A percentile compares a stretch with the other conserved stretches of the same genome.
phyloP scores from a whole-genome alignment of 2,797 vertebrate genomes.

The Liparis tanakae region DNA sequence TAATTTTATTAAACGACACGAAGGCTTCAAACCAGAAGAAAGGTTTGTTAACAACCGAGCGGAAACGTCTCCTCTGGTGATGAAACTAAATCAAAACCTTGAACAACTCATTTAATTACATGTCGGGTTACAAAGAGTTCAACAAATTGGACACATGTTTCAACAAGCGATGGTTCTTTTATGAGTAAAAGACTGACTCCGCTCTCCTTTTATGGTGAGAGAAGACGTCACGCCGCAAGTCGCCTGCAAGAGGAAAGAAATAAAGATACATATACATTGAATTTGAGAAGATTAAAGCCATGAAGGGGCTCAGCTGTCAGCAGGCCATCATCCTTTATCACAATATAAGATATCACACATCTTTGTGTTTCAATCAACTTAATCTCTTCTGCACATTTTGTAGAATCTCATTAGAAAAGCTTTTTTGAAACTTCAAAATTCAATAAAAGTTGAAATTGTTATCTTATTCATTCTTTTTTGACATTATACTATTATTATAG shows the following conservation, averaged over 20 bases:
- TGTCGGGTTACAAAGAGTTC: neutral
- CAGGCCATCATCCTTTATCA: neutral
- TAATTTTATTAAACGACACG: conserved; percentile 30
- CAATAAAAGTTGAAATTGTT: no score
- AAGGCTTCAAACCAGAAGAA: conserved; percentile 27
- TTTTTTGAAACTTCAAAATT: neutral
- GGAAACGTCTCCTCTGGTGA: conserved; percentile 28
- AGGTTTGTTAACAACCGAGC: conserved; percentile 29
- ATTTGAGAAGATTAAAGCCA: neutral
- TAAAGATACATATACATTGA: neutral
- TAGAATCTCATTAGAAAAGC: neutral
- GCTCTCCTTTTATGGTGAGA: neutral
- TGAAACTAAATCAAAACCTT: conserved; percentile 31
- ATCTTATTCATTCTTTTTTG: no score
- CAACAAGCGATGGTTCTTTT: neutral
- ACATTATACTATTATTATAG: no score
- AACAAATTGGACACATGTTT: conserved; percentile 32
- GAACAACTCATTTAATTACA: conserved; percentile 9
- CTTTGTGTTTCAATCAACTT: neutral
- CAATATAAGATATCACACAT: neutral
- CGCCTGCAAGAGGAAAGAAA: neutral
- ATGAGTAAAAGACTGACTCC: neutral
- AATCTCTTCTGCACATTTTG: neutral
- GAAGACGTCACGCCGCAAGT: neutral
- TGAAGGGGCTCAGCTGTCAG: neutral